phyloP scores from a whole-genome alignment of 2,888 invertebrate genomes.

The Patella depressa region DNA sequence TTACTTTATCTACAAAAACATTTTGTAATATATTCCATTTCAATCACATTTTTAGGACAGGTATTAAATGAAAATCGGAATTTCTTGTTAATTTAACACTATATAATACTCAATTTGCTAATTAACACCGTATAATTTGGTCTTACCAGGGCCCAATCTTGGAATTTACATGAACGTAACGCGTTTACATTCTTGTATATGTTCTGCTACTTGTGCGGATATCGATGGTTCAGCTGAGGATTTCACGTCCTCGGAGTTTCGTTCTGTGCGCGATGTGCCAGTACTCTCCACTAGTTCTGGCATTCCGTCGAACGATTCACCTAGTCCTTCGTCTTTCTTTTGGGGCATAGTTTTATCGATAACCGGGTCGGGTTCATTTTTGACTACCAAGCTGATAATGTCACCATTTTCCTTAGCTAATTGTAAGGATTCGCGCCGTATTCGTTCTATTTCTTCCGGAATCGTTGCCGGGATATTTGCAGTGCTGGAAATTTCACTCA shows the following conservation, averaged over 20 bases:
- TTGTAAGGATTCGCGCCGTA: constrained; percentile 39
- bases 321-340: constrained; percentile 44
- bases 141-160: too few species aligned
- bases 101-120: too few species aligned
- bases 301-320: constrained; percentile 46
- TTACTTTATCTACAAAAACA: too few species aligned
- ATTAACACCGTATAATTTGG: too few species aligned
- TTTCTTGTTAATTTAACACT: too few species aligned
- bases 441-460: constrained; percentile 48
- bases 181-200: too few species aligned
- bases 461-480: constrained; percentile 54
- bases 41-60: too few species aligned
- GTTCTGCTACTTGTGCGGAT: too few species aligned
- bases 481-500: constrained; percentile 36
- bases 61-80: too few species aligned
- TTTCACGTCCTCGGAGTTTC: constrained; percentile 6
- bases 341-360: constrained; percentile 14
- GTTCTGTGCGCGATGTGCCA: constrained; percentile 26
- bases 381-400: neutral
- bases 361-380: constrained; percentile 13
- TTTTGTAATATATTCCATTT: too few species aligned
- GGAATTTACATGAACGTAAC: too few species aligned
- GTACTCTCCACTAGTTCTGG: constrained; percentile 42
- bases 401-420: constrained; percentile 10
- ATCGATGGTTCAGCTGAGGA: too few species aligned